Evolutionary conservation across 2,888 invertebrate genomes (phyloP).

Genomic region (Nowickia ferox): DNA sequence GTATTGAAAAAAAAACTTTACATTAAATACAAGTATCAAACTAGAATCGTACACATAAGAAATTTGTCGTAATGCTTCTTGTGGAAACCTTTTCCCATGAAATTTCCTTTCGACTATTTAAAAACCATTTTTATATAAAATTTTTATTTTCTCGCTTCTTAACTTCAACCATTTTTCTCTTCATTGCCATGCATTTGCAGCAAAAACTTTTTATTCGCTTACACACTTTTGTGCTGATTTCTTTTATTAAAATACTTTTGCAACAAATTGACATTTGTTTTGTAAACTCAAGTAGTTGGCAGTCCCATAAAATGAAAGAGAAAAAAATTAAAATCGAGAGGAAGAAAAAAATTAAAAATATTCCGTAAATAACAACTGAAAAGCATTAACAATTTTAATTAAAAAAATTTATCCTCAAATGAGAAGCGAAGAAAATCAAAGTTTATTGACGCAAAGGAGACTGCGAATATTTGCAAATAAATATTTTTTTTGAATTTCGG

Average conservation of each 20-base stretch:
- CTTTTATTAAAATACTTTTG: conserved; percentile 68
- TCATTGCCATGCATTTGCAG: not conserved
- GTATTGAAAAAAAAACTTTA: not conserved
- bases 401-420: conserved; percentile 34
- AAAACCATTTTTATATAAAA: not conserved
- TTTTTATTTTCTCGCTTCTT: not conserved
- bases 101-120: not conserved
- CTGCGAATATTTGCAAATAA: not conserved
- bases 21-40: no score
- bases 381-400: conserved; percentile 52
- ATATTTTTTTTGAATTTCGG: not conserved
- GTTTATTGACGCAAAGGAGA: conserved; percentile 4
- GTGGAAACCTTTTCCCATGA: not conserved
- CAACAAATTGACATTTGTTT: conserved; percentile 63
- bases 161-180: conserved; percentile 2
- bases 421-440: conserved; percentile 3
- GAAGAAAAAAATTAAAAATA: conserved; percentile 1
- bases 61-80: not conserved
- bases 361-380: conserved; percentile 37
- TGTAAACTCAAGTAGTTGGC: conserved; percentile 11
- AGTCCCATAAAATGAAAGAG: conserved; percentile 2
- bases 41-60: not conserved
- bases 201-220: conserved; percentile 3
- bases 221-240: conserved; percentile 20
- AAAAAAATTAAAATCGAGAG: not conserved